Base-by-base conservation (phyloP, 2,113 vertebrate genomes). In the Leptobrachium ailaonicum region DNA sequence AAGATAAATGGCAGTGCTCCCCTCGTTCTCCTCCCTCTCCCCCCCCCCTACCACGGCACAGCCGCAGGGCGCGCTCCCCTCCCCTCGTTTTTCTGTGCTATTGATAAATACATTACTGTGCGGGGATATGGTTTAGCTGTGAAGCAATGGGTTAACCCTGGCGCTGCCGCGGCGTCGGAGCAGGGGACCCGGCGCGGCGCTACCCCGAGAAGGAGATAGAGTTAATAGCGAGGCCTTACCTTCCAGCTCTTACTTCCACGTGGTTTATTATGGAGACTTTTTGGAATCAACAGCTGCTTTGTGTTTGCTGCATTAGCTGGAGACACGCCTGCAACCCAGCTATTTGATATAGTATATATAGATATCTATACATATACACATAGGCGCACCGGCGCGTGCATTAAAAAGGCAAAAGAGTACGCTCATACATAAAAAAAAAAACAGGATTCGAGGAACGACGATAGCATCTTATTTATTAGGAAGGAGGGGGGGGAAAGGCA, bases 261-360 rank as follows among this genome's bases (percentile, higher is more conserved):
- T 79, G 77, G 78, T 74, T 80, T 71, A 74, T 80, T 73, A 67
- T 73, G 50, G 78, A 73, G 71, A 80, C 62, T 73, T 74, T 72
- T 80, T 80, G 78, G 71, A 80, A 80, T 80, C 71, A 80, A 80
- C 78, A 80, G 78, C 78, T 80, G 78, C 78, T 80, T 80, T 80
- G 78, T 80, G 63, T 80, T 80, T 80, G 78, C 78, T 73, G 78
- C 78, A 74, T 80, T 73, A 80, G 54, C 42, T 73, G 42, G 20
- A 79, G 41, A 73, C 77, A 73, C 41, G 71, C 66, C 78, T 80
- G 71, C 62, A 67, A 71, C 63, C 53, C 60, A 47, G 45, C 56
- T 1, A 60, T 2, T 60, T 14, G 13, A 70, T 47, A 71, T 40
- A 66, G 32, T 47, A 71, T 40, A 66, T 66, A 66, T 66, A 66